These are phyloP conservation scores for Papilio polytes DNA, from an alignment of 1,140 invertebrate species.

Conservation along the genomic window DNA sequence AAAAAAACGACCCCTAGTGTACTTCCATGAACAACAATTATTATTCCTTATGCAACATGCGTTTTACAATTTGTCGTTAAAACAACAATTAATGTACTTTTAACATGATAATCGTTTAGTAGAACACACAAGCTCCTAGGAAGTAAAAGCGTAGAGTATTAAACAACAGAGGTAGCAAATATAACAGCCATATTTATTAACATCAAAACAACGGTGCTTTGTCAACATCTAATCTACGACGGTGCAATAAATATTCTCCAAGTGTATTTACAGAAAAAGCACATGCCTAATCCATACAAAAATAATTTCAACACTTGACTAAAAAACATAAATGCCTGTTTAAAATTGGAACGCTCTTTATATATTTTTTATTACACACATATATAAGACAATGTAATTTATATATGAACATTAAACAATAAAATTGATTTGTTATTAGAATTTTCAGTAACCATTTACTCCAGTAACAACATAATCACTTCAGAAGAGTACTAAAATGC, in stretches of 20 bases:
- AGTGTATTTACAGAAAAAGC: constrained; percentile 41
- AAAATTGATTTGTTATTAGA: not conserved
- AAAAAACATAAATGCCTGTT: not conserved
- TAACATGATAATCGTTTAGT: constrained; percentile 53
- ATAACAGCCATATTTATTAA: constrained; percentile 33
- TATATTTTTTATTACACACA: not conserved
- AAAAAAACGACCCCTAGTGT: constrained; percentile 12
- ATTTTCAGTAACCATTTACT: not conserved
- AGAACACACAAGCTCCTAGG: constrained; percentile 47
- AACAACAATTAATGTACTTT: constrained; percentile 39
- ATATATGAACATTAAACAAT: not conserved
- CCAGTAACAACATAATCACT: not conserved
- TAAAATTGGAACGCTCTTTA: too few relatives aligned
- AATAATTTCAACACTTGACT: not conserved
- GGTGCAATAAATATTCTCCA: constrained; percentile 33
- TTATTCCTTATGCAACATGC: constrained; percentile 57
- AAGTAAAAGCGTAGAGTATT: constrained; percentile 57
- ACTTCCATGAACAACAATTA: constrained; percentile 53
- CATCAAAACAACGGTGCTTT: constrained; percentile 40
- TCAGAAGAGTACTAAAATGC: not conserved
- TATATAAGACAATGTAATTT: not conserved
- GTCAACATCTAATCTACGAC: constrained; percentile 40
- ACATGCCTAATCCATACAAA: constrained; percentile 42
- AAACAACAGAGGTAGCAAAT: constrained; percentile 52
- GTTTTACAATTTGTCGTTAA: constrained; percentile 49